These are phyloP conservation scores for Odontothrips loti DNA, from an alignment of 2,888 invertebrate genomes.

Conservation along the genomic window DNA sequence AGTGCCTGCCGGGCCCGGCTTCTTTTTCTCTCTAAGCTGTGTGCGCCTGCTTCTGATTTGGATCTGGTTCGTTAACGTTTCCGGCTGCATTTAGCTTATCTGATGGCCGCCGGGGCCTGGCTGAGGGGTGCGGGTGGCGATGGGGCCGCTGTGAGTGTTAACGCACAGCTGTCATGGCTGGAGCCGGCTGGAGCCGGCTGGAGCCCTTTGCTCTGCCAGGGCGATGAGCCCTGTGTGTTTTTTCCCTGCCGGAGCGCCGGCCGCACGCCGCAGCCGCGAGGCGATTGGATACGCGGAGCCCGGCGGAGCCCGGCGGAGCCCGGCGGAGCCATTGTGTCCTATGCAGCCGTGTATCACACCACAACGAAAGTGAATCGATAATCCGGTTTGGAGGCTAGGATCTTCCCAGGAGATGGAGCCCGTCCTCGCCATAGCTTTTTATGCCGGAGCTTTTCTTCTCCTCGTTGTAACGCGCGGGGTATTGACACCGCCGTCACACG, in stretches of 20 bases:
- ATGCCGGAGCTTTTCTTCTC: too few species aligned
- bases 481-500: background rate
- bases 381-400: background rate
- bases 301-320: too few species aligned
- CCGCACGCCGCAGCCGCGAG: background rate
- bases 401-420: too few species aligned
- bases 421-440: too few species aligned
- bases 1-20: too few species aligned
- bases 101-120: background rate
- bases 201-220: background rate
- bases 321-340: background rate
- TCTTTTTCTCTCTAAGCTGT: too few species aligned
- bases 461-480: too few species aligned
- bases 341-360: background rate
- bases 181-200: background rate
- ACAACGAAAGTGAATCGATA: conserved; percentile 20
- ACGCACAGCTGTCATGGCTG: background rate
- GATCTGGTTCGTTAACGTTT: conserved; percentile 21
- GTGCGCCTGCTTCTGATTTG: background rate
- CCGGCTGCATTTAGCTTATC: conserved; percentile 14
- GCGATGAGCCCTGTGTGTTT: background rate
- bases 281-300: background rate
- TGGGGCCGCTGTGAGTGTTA: background rate
- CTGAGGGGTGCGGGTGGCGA: background rate
- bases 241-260: background rate